Percentiles rank a stretch among this genome's conserved stretches.
phyloP scores from a whole-genome alignment of 2,888 invertebrate genomes.

The Tetranychus truncatus region DNA sequence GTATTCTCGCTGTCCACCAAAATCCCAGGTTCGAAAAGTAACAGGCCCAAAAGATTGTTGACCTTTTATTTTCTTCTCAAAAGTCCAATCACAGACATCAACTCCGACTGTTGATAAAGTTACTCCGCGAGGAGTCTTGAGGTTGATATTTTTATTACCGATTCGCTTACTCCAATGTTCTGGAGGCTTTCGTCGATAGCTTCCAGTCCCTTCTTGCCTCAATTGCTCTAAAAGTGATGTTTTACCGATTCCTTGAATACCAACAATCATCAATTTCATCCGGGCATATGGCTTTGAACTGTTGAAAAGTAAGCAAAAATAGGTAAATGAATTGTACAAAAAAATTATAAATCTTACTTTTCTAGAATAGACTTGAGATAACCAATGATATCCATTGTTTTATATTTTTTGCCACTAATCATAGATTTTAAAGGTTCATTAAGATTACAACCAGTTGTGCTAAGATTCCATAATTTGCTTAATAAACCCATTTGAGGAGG shows the following conservation, averaged over 20 bases:
- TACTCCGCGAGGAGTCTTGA: constrained; percentile 53
- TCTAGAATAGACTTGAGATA: constrained; percentile 56
- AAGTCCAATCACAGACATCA: constrained; percentile 85
- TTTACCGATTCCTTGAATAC: constrained; percentile 64
- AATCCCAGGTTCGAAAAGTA: constrained; percentile 91
- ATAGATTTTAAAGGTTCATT: constrained; percentile 73
- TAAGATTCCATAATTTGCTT: constrained; percentile 85
- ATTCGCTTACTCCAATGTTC: constrained; percentile 87
- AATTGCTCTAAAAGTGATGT: constrained; percentile 75
- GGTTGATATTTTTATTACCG: constrained; percentile 66
- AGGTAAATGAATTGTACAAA: background rate
- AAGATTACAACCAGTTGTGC: constrained; percentile 67
- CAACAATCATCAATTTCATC: constrained; percentile 91
- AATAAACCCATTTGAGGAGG: constrained; percentile 88
- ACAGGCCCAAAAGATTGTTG: constrained; percentile 52
- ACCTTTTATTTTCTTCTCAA: constrained; percentile 62
- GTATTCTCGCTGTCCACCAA: constrained; percentile 86
- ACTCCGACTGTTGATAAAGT: constrained; percentile 92
- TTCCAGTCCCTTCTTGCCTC: constrained; percentile 61
- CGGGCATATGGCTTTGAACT: constrained; percentile 73
- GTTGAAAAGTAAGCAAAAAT: constrained; percentile 19
- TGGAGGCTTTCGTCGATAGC: constrained; percentile 47
- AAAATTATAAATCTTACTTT: constrained; percentile 33
- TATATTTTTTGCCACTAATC: constrained; percentile 74
- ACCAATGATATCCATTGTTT: constrained; percentile 77